Evolutionary conservation across 1,140 invertebrate genomes (phyloP), one percentile per base, ranked within the genome.

Genomic region (Schlechtendalia chinensis): DNA sequence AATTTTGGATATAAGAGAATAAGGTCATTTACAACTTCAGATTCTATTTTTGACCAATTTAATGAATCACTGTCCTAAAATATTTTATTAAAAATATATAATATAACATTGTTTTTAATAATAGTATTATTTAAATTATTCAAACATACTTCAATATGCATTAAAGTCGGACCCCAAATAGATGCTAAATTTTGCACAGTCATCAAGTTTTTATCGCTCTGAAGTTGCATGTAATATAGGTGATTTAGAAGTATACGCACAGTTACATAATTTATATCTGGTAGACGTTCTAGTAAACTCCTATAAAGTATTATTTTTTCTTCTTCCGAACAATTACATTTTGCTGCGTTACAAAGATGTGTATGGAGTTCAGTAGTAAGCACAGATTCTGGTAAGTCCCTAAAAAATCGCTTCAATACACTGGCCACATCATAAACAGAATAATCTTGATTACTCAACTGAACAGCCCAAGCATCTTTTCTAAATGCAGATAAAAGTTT

Each of bases 391-490:
- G 93, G 91, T 47, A 94, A 85, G 83, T 92, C 92, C 61, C 94
- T 87, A 83, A 96, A 91, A 84, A 95, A 96, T 83, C 93, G 87
- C 84, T 96, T 96, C 0, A 96, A 86, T 11, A 91, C 92, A 47
- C 91, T 93, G 5, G 94, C 92, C 3, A 96, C 94, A 84, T 96
- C 95, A 86, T 96, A 93, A 83, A 95, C 94, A 0, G 90, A 90
- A 84, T 92, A 93, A 29, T 91, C 90, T 50, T 90, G 89, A 10
- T 88, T 86, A 5, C 90, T 91, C 47, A 97, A 88, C 85, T 94
- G 91, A 2, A 95, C 93, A 22, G 90, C 89, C 89, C 93, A 94
- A 27, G 94, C 92, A 87, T 96, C 93, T 82, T 90, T 88, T 54
- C 91, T 88, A 83, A 97, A 94, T 71, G 88, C 86, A 6, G 90